Conservation (phyloP, 2,797 vertebrate genomes). For the Melanotaenia boesemani region DNA sequence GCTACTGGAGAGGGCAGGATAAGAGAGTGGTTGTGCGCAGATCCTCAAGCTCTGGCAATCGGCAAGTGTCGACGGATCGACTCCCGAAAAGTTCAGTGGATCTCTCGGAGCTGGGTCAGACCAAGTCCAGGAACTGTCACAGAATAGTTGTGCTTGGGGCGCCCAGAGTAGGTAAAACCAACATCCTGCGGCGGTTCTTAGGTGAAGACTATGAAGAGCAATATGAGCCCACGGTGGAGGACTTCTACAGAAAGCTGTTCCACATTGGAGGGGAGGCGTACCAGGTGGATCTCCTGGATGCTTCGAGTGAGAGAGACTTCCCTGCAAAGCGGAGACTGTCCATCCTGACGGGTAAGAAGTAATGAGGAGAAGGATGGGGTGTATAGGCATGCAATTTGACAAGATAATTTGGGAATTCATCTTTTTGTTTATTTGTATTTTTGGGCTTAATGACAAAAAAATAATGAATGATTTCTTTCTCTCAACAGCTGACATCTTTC, state of each 20-base stretch:
- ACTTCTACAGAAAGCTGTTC: conserved; percentile 85
- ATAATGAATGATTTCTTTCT: not conserved
- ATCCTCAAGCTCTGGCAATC: conserved; percentile 66
- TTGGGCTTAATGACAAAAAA: not conserved
- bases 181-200: conserved; percentile 78
- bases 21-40: conserved; percentile 41
- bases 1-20: conserved; percentile 68
- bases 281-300: conserved; percentile 83
- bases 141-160: conserved; percentile 83
- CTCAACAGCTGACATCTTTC: conserved; percentile 80
- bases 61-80: conserved; percentile 57
- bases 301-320: conserved; percentile 79
- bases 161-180: conserved; percentile 81
- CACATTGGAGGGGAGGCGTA: conserved; percentile 79
- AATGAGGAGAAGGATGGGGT: not conserved
- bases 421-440: not conserved
- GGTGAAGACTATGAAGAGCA: conserved; percentile 76
- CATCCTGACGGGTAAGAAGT: conserved; percentile 82
- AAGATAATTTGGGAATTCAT: not conserved
- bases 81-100: conserved; percentile 57
- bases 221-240: conserved; percentile 81
- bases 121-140: conserved; percentile 77
- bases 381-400: not conserved
- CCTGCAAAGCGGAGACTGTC: conserved; percentile 83
- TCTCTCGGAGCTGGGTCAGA: conserved; percentile 56